These are phyloP conservation scores for Drepana falcataria DNA, from an alignment of 2,888 invertebrate genomes.

Conservation along the genomic window DNA sequence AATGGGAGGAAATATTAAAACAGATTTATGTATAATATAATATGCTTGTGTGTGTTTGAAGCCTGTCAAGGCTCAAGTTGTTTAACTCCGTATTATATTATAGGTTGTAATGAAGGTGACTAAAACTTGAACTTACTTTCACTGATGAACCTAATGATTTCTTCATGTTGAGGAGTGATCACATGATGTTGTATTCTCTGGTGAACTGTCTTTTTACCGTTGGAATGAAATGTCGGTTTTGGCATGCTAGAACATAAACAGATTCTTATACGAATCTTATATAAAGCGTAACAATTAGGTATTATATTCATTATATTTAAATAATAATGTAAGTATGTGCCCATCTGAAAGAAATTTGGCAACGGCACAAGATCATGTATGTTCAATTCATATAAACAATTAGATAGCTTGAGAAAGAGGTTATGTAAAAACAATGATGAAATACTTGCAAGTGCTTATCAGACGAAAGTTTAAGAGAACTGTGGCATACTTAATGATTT, in stretches of 20 bases:
- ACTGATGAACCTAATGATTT: slow-evolving; percentile 90
- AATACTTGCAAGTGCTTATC: slow-evolving; percentile 36
- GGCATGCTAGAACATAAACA: slow-evolving; percentile 81
- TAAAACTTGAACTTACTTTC: slow-evolving; percentile 83
- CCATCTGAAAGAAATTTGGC: slow-evolving; percentile 6
- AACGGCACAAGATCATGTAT: slow-evolving; percentile 4
- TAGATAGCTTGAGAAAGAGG: slow-evolving; percentile 40
- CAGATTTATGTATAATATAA: too few species aligned
- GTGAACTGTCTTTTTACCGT: slow-evolving; percentile 80
- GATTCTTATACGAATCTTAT: slow-evolving; percentile 2
- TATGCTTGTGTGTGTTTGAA: too few species aligned
- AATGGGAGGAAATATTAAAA: too few species aligned
- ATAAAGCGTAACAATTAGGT: not conserved
- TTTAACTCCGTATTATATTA: too few species aligned
- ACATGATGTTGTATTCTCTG: slow-evolving; percentile 79
- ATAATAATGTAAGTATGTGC: not conserved
- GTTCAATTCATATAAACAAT: slow-evolving; percentile 12
- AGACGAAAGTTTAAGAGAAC: slow-evolving; percentile 29
- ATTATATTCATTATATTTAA: not conserved
- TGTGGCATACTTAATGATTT: slow-evolving; percentile 80
- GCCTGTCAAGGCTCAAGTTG: too few species aligned
- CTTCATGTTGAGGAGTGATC: slow-evolving; percentile 89
- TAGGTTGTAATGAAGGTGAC: too few species aligned
- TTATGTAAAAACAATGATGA: slow-evolving; percentile 74
- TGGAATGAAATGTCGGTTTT: slow-evolving; percentile 89